Conservation (phyloP, 1,140 invertebrate species). For the Zophobas morio region DNA sequence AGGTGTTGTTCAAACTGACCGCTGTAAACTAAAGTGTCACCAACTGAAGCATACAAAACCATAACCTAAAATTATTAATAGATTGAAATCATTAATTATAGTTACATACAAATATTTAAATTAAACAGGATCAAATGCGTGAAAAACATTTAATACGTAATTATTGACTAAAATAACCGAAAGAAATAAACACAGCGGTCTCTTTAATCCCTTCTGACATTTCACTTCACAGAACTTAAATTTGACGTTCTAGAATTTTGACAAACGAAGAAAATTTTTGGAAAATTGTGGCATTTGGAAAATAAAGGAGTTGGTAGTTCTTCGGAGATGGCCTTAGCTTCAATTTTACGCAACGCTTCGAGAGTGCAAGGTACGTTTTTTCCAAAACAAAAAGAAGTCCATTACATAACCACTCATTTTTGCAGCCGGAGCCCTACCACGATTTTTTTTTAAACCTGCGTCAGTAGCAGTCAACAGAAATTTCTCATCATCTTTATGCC, state of each 20-base stretch:
- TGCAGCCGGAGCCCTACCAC: conserved; percentile 9
- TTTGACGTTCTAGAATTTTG: not conserved
- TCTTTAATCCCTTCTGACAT: too few species aligned
- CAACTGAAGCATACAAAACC: too few species aligned
- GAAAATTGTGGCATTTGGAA: not conserved
- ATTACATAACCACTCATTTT: conserved; percentile 34
- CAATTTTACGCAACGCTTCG: conserved; percentile 35
- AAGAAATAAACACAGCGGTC: too few species aligned
- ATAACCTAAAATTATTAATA: too few species aligned
- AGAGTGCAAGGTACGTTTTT: conserved; percentile 30
- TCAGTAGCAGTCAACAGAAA: not conserved
- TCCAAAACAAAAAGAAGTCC: not conserved
- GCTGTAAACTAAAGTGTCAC: too few species aligned
- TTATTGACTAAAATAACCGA: too few species aligned
- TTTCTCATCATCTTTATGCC: not conserved
- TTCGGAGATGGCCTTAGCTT: conserved; percentile 27
- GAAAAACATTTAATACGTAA: too few species aligned
- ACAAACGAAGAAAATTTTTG: not conserved
- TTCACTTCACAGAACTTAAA: not conserved
- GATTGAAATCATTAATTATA: too few species aligned
- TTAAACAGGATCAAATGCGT: too few species aligned
- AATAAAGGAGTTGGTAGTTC: not conserved
- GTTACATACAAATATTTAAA: too few species aligned
- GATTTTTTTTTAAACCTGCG: conserved; percentile 8
- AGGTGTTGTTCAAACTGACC: too few species aligned